Percentiles rank a stretch among this genome's conserved stretches.
These are phyloP conservation scores for Eumeta japonica DNA, from an alignment of 1,140 invertebrate genomes.

Conservation along the genomic window DNA sequence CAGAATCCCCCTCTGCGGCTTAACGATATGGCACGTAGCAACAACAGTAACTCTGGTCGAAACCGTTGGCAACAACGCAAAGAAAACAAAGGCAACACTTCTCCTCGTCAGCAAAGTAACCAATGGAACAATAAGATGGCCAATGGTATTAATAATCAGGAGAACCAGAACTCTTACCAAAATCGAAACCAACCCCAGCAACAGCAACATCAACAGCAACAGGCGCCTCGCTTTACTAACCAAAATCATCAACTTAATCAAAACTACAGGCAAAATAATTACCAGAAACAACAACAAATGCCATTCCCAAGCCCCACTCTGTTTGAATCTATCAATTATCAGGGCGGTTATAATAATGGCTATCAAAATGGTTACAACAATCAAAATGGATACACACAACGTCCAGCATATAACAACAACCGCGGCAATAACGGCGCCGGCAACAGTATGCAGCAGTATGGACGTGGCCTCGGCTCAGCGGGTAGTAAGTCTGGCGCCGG, in stretches of 20 bases:
- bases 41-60: constrained; percentile 46
- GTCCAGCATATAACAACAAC: constrained; percentile 33
- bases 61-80: constrained; percentile 57
- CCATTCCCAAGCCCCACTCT: constrained; percentile 49
- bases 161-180: constrained; percentile 33
- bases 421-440: constrained; percentile 20
- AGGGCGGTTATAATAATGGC: constrained; percentile 50
- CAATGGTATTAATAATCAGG: constrained; percentile 23
- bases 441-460: constrained; percentile 41
- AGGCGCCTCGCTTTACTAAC: constrained; percentile 43
- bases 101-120: constrained; percentile 44
- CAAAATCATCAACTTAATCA: constrained; percentile 39
- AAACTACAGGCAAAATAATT: constrained; percentile 40
- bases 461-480: too few relatives aligned
- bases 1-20: constrained; percentile 77
- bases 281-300: constrained; percentile 46
- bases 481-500: constrained; percentile 40
- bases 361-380: constrained; percentile 50
- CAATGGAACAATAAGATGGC: constrained; percentile 56
- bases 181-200: constrained; percentile 31
- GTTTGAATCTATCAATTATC: constrained; percentile 50
- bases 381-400: constrained; percentile 48
- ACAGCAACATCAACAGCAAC: too few relatives aligned
- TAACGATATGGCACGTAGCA: constrained; percentile 43
- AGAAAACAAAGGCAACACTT: constrained; percentile 47